Percentiles rank a stretch among this genome's conserved stretches.
phyloP scores from a whole-genome alignment of 2,797 vertebrate genomes.

The Lophius americanus region DNA sequence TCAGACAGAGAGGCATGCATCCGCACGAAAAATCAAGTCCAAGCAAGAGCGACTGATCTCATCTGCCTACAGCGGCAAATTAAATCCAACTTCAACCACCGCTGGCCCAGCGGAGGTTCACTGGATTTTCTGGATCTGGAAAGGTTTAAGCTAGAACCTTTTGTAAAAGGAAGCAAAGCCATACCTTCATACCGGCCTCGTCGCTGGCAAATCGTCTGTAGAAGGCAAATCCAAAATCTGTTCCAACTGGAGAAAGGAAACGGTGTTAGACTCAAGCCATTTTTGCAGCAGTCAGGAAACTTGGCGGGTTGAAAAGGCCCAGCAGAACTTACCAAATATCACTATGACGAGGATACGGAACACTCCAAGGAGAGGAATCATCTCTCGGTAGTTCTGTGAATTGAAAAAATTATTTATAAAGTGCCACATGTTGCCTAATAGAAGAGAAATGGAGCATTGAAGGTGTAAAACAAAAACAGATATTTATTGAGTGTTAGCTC shows the following conservation, averaged over 20 bases:
- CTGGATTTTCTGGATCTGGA: background rate
- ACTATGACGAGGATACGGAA: conserved; percentile 85
- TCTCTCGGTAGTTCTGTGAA: conserved; percentile 90
- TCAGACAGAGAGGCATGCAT: background rate
- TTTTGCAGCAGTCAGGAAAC: background rate
- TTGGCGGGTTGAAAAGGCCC: background rate
- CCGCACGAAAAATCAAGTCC: conserved; percentile 26
- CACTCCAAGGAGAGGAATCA: conserved; percentile 87
- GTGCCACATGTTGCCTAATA: too few species aligned
- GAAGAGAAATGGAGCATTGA: too few species aligned
- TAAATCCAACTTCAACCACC: background rate
- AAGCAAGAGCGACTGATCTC: conserved; percentile 25
- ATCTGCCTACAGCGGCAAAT: conserved; percentile 19
- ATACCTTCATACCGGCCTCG: conserved; percentile 77
- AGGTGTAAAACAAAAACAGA: too few species aligned
- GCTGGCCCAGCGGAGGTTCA: background rate
- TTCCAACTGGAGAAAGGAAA: conserved; percentile 77
- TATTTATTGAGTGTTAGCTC: too few species aligned
- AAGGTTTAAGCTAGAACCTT: background rate
- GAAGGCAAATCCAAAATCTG: conserved; percentile 90
- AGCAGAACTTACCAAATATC: conserved; percentile 78
- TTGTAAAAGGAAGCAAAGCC: conserved; percentile 12
- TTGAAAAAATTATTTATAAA: background rate
- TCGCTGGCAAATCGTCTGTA: conserved; percentile 87
- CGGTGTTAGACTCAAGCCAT: background rate